These are phyloP conservation scores for Limnephilus marmoratus DNA, from an alignment of 2,888 invertebrate species.

Conservation along the genomic window DNA sequence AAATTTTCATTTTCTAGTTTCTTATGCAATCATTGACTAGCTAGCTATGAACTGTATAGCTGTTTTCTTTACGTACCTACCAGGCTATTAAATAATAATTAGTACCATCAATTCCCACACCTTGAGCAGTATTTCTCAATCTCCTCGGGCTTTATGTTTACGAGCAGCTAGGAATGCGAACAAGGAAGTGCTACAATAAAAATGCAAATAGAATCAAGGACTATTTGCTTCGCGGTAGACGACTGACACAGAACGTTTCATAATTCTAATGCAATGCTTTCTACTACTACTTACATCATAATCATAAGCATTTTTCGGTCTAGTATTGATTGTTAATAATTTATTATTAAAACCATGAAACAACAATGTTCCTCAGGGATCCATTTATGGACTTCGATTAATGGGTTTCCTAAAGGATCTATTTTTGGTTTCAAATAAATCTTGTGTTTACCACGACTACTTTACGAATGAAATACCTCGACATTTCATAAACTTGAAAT, in stretches of 20 bases:
- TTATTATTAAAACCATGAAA: neutral
- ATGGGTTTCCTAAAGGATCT: neutral
- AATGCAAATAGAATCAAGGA: slow-evolving; percentile 22
- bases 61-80: neutral
- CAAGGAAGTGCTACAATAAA: slow-evolving; percentile 25
- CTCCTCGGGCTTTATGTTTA: neutral
- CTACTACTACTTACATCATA: neutral
- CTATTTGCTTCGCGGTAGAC: neutral
- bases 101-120: neutral
- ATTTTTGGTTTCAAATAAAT: neutral
- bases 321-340: neutral
- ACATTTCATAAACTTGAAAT: neutral
- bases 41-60: neutral
- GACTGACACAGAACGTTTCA: neutral
- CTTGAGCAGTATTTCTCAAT: neutral
- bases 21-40: neutral
- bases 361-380: neutral
- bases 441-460: neutral
- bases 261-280: neutral
- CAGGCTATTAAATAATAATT: neutral
- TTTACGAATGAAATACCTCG: neutral
- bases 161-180: neutral
- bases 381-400: neutral
- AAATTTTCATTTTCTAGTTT: neutral
- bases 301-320: neutral